phyloP scores from a whole-genome alignment of 2,888 invertebrate genomes.

The Xanthia togata region DNA sequence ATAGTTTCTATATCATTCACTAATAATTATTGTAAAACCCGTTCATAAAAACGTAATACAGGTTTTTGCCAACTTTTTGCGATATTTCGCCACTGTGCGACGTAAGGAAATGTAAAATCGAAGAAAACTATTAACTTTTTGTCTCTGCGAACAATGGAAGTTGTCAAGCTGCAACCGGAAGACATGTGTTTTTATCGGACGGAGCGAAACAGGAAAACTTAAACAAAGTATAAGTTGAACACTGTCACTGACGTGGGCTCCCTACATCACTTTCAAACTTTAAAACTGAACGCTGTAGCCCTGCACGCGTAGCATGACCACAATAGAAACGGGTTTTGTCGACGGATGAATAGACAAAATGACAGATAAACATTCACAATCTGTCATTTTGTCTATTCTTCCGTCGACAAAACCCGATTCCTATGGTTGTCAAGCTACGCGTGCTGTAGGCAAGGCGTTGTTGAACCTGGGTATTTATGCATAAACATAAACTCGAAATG shows the following conservation, averaged over 20 bases:
- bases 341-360: no score
- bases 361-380: no score
- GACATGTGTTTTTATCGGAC: conserved; percentile 43
- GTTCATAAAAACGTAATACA: no score
- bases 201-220: conserved; percentile 41
- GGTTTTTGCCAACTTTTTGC: no score
- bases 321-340: no score
- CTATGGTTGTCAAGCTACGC: no score
- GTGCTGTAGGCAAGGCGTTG: not conserved
- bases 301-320: not conserved
- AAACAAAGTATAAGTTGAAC: conserved; percentile 37
- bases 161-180: conserved; percentile 28
- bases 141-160: conserved; percentile 38
- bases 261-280: conserved; percentile 27
- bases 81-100: no score
- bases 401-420: no score
- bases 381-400: no score
- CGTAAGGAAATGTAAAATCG: conserved; percentile 3
- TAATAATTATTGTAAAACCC: no score
- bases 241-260: conserved; percentile 38
- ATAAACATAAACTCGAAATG: not conserved
- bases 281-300: conserved; percentile 2
- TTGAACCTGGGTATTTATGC: not conserved
- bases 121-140: conserved; percentile 35
- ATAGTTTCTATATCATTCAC: no score